Percentiles rank a stretch among this genome's conserved stretches.
These are phyloP conservation scores for Dendrolimus pini DNA, from an alignment of 2,888 invertebrate genomes.

Conservation along the genomic window DNA sequence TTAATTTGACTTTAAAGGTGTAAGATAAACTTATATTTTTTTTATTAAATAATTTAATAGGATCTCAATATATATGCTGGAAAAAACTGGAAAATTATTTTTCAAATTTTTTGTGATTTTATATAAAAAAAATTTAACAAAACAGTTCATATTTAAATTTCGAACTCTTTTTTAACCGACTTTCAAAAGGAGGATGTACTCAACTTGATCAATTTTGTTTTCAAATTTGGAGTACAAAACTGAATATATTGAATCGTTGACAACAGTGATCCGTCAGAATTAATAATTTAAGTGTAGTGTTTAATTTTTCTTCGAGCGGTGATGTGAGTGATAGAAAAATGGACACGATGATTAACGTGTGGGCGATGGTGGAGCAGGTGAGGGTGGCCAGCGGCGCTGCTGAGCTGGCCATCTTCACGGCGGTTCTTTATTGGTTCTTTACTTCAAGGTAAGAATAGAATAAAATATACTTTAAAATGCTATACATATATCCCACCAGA, in stretches of 20 bases:
- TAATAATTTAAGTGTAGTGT: constrained; percentile 38
- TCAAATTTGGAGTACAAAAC: background rate
- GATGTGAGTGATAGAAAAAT: constrained; percentile 53
- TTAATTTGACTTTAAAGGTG: too few species aligned
- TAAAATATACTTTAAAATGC: too few species aligned
- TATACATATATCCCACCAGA: too few species aligned
- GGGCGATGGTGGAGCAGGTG: constrained; percentile 68
- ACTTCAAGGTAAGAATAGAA: constrained; percentile 68
- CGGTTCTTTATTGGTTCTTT: constrained; percentile 79
- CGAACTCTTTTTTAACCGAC: background rate
- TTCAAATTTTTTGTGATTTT: background rate
- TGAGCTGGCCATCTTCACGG: constrained; percentile 78
- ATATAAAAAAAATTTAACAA: background rate
- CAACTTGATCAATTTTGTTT: background rate
- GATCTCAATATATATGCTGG: too few species aligned
- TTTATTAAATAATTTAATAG: too few species aligned
- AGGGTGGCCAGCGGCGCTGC: constrained; percentile 76
- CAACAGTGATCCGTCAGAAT: constrained; percentile 34
- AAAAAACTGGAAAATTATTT: background rate
- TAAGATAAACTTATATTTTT: too few species aligned
- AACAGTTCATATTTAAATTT: background rate
- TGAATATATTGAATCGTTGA: constrained; percentile 13
- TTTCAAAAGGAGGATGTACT: too few species aligned
- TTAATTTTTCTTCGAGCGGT: constrained; percentile 46
- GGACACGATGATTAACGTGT: constrained; percentile 67